Percentiles rank a stretch among this genome's conserved stretches.
phyloP scores from a whole-genome alignment of 1,140 invertebrate genomes.

The Leptoteleia sp. region DNA sequence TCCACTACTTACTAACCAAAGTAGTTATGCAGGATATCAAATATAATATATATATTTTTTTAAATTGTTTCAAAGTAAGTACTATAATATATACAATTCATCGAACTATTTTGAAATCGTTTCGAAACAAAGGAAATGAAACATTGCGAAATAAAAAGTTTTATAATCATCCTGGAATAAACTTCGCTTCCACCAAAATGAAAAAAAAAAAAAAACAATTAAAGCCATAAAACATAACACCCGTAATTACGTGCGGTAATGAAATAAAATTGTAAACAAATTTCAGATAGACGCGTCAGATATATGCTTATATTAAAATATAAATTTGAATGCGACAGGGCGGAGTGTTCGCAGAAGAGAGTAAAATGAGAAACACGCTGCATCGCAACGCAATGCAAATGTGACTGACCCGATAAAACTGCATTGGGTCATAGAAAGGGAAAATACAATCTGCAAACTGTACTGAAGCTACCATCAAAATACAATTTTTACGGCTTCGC shows the following conservation, averaged over 20 bases:
- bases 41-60: too few relatives aligned
- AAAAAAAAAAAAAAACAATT: too few relatives aligned
- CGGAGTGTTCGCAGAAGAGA: conserved; percentile 14
- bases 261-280: conserved; percentile 1
- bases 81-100: too few relatives aligned
- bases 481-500: conserved; percentile 73
- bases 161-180: too few relatives aligned
- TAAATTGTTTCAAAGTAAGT: too few relatives aligned
- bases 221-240: too few relatives aligned
- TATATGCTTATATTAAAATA: conserved; percentile 7
- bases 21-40: too few relatives aligned
- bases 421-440: conserved; percentile 79
- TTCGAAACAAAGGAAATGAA: neutral
- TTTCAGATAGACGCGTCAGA: neutral
- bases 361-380: conserved; percentile 50
- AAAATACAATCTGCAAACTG: conserved; percentile 77
- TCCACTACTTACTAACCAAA: too few relatives aligned
- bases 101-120: too few relatives aligned
- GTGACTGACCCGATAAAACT: conserved; percentile 77
- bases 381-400: conserved; percentile 72
- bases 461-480: conserved; percentile 71
- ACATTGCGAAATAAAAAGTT: neutral
- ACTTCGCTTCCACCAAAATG: too few relatives aligned
- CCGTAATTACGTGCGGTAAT: too few relatives aligned
- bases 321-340: conserved; percentile 32